Base-by-base conservation (phyloP, 2,113 vertebrate species). In the Leptodactylus fuscus region DNA sequence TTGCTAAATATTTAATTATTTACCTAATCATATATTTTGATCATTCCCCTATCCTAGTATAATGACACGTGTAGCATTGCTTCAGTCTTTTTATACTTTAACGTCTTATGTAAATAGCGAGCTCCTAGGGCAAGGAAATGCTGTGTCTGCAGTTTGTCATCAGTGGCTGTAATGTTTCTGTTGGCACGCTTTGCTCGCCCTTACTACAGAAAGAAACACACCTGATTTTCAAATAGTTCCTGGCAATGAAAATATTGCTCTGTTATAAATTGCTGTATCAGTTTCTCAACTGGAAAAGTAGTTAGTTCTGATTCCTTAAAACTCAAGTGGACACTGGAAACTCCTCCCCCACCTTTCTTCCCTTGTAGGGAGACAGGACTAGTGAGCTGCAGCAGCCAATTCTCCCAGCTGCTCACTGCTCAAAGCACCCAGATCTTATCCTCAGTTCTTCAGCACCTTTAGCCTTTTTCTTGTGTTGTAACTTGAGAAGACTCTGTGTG, bases 261-360 rank as follows among this genome's bases (percentile, higher is more conserved):
- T 70, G 49, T 71, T 38, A 71, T 82, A 82, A 71, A 71, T 71
- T 70, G 65, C 49, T 38, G 81, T 71, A 82, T 82, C 81, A 70
- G 49, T 71, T 49, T 82, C 80, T 67, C 60, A 48, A 69, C 80
- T 81, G 80, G 65, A 82, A 82, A 82, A 83, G 51, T 71, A 73
- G 36, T 46, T 70, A 51, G 46, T 24, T 73, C 44, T 29, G 32
- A 73, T 82, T 51, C 70, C 51, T n/a, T 74, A 73, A 75, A 83
- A 75, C 2, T 82, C 1, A 71, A 73, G 32, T 29, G 27, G 4
- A 53, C 18, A 51, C n/a, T 67, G n/a, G 38, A 55, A 73, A 24
- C 70, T 60, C 53, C 71, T 73, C 70, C 82, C 24, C 49, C 16
- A 48, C 51, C 51, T 74, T 22, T 34, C 49, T 41, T 44, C 36